phyloP scores from a whole-genome alignment of 1,140 invertebrate genomes.

The Oedothorax gibbosus region DNA sequence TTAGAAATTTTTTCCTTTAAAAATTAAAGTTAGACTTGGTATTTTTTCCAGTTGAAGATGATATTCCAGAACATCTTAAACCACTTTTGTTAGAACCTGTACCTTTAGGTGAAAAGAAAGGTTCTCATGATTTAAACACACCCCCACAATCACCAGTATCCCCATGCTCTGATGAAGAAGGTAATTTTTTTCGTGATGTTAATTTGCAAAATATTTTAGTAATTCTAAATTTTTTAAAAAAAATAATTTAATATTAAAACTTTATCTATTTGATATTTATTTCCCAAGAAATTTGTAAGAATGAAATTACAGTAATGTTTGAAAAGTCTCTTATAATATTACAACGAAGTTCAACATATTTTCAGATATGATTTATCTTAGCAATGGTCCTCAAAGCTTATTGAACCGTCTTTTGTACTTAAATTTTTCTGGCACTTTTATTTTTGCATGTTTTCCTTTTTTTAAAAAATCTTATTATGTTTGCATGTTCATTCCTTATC shows the following conservation, averaged over 20 bases:
- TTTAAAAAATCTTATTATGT: conserved; percentile 13
- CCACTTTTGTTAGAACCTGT: conserved; percentile 65
- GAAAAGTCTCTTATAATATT: no score
- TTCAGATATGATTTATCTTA: no score
- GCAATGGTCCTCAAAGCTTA: no score
- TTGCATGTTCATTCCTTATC: conserved; percentile 22
- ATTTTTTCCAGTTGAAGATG: conserved; percentile 62
- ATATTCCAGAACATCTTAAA: conserved; percentile 64
- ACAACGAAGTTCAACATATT: no score
- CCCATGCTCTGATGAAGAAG: conserved; percentile 65
- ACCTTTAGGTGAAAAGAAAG: conserved; percentile 42
- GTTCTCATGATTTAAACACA: conserved; percentile 52
- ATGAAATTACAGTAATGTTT: conserved; percentile 6
- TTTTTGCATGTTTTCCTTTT: conserved; percentile 2
- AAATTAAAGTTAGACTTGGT: not conserved
- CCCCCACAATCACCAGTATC: conserved; percentile 64
- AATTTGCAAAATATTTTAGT: conserved; percentile 16
- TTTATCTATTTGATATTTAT: not conserved
- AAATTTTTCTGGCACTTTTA: not conserved
- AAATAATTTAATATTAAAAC: not conserved
- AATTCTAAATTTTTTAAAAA: conserved; percentile 20
- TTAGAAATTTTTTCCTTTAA: no score
- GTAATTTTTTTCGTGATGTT: conserved; percentile 27
- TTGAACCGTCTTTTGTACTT: not conserved
- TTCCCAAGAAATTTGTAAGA: conserved; percentile 16